Conservation (phyloP, 2,797 vertebrate species). For the Eptatretus atami region DNA sequence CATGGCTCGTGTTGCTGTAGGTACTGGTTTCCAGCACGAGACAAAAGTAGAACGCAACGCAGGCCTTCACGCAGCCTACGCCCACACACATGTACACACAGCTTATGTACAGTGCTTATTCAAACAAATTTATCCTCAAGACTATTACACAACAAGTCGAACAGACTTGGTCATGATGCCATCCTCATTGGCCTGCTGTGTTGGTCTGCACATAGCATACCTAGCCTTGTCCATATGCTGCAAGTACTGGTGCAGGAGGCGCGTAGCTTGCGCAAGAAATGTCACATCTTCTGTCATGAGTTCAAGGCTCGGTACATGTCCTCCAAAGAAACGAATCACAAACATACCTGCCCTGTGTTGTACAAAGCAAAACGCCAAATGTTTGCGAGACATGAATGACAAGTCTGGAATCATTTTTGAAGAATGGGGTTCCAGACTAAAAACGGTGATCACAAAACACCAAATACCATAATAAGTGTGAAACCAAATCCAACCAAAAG, state of each 20-base stretch:
- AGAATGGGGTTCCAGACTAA: no score
- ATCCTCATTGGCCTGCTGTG: no score
- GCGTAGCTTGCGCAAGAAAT: conserved; percentile 34
- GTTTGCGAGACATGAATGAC: no score
- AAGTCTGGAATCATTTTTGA: no score
- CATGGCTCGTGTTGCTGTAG: conserved; percentile 83
- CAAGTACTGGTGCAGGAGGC: conserved; percentile 52
- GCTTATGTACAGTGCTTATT: no score
- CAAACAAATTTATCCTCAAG: no score
- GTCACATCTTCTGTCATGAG: conserved; percentile 35
- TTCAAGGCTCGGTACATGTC: conserved; percentile 35
- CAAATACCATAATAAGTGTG: not conserved
- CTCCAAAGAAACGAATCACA: conserved; percentile 64
- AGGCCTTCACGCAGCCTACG: conserved; percentile 55
- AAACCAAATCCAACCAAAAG: conserved; percentile 5
- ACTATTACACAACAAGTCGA: no score
- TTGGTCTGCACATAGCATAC: conserved; percentile 16
- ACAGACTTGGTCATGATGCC: no score
- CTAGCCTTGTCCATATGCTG: conserved; percentile 56
- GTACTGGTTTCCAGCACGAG: conserved; percentile 80
- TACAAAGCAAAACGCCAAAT: not conserved
- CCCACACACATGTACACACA: not conserved
- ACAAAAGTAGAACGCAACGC: conserved; percentile 55
- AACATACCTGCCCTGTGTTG: conserved; percentile 58
- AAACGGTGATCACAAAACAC: no score